Base-by-base conservation (phyloP, 2,797 vertebrate genomes). In the Tangara arthus region DNA sequence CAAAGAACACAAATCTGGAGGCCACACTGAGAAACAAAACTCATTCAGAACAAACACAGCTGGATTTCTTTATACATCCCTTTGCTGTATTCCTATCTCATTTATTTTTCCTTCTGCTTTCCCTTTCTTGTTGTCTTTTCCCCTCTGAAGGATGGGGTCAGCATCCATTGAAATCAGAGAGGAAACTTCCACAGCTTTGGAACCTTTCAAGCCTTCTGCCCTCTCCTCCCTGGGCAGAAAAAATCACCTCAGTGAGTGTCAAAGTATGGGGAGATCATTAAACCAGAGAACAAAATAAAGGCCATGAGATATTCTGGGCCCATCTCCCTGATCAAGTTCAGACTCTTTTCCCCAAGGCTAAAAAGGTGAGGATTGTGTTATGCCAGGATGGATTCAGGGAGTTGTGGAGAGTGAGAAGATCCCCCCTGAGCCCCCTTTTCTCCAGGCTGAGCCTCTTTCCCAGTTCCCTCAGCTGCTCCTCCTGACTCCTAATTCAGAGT, bases 1-100 rank as follows among this genome's bases (percentile, higher is more conserved):
- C 52, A 72, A 81, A 83, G 55, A 95, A 93, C 50, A 76, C 70
- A 88, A 57, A 75, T 65, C 84, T 76, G 69, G 90, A 92, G 79
- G 91, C 59, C 87, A 72, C 72, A 35, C 15, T 81, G 82, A 76
- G 72, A 88, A 95, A 57, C 28, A 50, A 9, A 81, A 65, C 22
- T 68, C 64, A 64, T 5, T 76, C 64, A 81, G 47, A 81, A 44
- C 81, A 91, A 92, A 75, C 39, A 50, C 42, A 46, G 60, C 12
- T 18, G 8, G 66, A 50, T 85, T 70, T 34, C 7, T 35, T 75
- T 42, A 12, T 24, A 12, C 15, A n/a, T 63, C 56, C 61, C 56
- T 87, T 87, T 44, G n/a, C 32, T 53, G 7, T 27, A 42, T 41
- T 85, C 39, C 41, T 44, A 44, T 34, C 5, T 28, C 22, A 12